phyloP scores from a whole-genome alignment of 2,797 vertebrate genomes.

The Lutjanus argentimaculatus region DNA sequence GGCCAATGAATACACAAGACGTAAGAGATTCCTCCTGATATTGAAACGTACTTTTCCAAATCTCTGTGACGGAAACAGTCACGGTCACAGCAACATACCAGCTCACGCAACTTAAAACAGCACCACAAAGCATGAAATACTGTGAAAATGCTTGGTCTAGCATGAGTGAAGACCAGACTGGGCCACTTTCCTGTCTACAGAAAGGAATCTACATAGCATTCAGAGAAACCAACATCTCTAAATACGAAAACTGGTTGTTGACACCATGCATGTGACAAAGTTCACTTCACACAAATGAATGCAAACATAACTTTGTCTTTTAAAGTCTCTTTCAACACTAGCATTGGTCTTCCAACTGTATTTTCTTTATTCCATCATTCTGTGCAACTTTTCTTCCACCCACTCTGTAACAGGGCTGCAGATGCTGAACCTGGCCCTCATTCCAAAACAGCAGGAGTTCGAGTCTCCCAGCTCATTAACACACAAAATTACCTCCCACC shows the following conservation, averaged over 20 bases:
- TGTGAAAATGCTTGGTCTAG: slow-evolving; percentile 13
- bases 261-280: not conserved
- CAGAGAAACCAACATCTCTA: not conserved
- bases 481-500: slow-evolving; percentile 80
- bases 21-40: slow-evolving; percentile 53
- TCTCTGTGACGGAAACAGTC: slow-evolving; percentile 37
- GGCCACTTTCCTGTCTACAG: slow-evolving; percentile 15
- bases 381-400: slow-evolving; percentile 67
- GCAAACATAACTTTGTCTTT: slow-evolving; percentile 1
- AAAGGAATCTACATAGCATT: slow-evolving; percentile 11
- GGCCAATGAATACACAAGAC: slow-evolving; percentile 58
- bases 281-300: slow-evolving; percentile 3
- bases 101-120: slow-evolving; percentile 26
- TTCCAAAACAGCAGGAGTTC: slow-evolving; percentile 86
- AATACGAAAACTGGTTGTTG: not conserved
- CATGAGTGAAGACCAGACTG: slow-evolving; percentile 14
- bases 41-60: slow-evolving; percentile 36
- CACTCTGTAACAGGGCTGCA: slow-evolving; percentile 77
- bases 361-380: slow-evolving; percentile 66
- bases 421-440: slow-evolving; percentile 86
- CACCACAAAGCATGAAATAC: not conserved
- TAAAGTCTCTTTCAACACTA: slow-evolving; percentile 9
- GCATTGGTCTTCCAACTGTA: slow-evolving; percentile 35
- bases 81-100: slow-evolving; percentile 25
- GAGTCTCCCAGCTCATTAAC: slow-evolving; percentile 85